phyloP scores from a whole-genome alignment of 2,113 vertebrate genomes.

The Vanacampus margaritifer region DNA sequence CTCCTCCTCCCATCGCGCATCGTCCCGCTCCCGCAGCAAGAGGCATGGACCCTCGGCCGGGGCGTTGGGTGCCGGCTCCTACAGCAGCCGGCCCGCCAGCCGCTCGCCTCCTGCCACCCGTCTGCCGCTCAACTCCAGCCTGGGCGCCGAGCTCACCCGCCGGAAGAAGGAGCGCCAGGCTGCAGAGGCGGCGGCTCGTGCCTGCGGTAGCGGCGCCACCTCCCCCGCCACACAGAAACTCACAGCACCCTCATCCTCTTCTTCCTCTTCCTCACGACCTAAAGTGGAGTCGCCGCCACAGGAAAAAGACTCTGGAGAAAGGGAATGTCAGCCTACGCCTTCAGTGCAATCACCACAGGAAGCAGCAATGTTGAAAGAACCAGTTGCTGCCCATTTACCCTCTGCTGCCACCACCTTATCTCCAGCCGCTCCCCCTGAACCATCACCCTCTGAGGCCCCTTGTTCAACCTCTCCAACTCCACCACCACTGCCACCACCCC shows the following conservation, averaged over 20 bases:
- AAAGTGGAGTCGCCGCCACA: constrained; percentile 43
- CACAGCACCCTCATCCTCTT: constrained; percentile 33
- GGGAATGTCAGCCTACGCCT: constrained; percentile 43
- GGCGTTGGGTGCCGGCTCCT: constrained; percentile 54
- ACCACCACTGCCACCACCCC: constrained; percentile 31
- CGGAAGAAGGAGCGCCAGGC: constrained; percentile 92
- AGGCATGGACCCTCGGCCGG: constrained; percentile 81
- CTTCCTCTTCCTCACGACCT: constrained; percentile 30
- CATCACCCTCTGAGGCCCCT: constrained; percentile 68
- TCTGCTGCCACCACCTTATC: constrained; percentile 43
- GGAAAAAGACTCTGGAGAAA: constrained; percentile 37
- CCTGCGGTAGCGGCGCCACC: constrained; percentile 77
- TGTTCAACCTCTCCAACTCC: constrained; percentile 64
- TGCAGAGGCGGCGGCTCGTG: constrained; percentile 82
- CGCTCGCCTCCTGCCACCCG: constrained; percentile 86
- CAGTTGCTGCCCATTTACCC: constrained; percentile 24
- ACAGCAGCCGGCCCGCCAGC: constrained; percentile 85
- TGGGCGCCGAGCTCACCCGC: constrained; percentile 91
- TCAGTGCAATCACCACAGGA: constrained; percentile 57
- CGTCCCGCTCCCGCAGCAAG: constrained; percentile 90
- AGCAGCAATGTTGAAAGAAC: constrained; percentile 36
- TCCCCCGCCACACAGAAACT: constrained; percentile 66
- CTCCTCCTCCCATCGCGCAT: constrained; percentile 80
- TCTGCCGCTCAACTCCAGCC: constrained; percentile 88
- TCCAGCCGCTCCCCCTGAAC: constrained; percentile 73